Conservation (phyloP, 2,797 vertebrate genomes). For the Pseudomugil tenellus region DNA sequence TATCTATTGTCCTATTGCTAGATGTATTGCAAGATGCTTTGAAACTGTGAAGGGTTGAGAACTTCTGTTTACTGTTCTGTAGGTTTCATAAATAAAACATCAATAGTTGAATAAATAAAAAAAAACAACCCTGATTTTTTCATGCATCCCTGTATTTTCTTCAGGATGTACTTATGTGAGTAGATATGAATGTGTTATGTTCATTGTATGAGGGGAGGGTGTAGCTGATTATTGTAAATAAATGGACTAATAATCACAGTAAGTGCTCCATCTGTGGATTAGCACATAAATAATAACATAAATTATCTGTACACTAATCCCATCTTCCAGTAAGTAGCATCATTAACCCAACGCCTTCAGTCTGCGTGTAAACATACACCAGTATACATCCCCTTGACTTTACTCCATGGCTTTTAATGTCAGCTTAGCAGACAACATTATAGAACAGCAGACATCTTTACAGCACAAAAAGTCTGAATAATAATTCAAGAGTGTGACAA, state of each 20-base stretch:
- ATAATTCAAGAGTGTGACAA: background rate
- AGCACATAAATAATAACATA: slow-evolving; percentile 21
- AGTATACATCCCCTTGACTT: slow-evolving; percentile 21
- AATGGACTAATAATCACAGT: slow-evolving; percentile 58
- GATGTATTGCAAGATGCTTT: too few relatives aligned
- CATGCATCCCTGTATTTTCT: too few relatives aligned
- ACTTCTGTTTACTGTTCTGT: too few relatives aligned
- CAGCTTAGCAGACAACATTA: too few relatives aligned
- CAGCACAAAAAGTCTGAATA: slow-evolving; percentile 31
- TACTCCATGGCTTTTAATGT: background rate
- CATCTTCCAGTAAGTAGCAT: slow-evolving; percentile 63
- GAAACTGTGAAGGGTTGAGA: too few relatives aligned
- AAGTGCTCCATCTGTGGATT: slow-evolving; percentile 68
- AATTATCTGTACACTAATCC: slow-evolving; percentile 71
- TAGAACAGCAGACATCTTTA: background rate
- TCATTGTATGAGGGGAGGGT: slow-evolving; percentile 20
- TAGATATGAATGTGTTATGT: too few relatives aligned
- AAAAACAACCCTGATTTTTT: too few relatives aligned
- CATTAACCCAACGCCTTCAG: slow-evolving; percentile 48
- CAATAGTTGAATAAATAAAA: too few relatives aligned
- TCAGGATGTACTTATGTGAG: too few relatives aligned
- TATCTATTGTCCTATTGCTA: too few relatives aligned
- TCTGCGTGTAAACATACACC: slow-evolving; percentile 50
- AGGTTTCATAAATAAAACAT: too few relatives aligned
- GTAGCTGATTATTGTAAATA: slow-evolving; percentile 70